phyloP scores from a whole-genome alignment of 2,888 invertebrate genomes.

The Xestia c-nigrum region DNA sequence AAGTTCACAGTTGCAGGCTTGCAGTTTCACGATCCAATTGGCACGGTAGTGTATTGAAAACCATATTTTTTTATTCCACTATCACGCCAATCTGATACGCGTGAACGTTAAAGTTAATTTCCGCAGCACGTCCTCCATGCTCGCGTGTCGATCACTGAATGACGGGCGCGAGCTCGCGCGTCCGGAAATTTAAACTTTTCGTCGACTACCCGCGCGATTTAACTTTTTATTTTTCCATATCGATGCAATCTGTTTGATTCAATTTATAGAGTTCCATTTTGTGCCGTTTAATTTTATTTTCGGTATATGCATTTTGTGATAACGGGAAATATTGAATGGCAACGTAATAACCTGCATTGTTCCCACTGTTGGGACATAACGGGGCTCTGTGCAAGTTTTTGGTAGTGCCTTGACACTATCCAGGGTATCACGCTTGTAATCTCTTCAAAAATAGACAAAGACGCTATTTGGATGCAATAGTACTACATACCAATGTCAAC shows the following conservation, averaged over 20 bases:
- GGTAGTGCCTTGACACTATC: neutral
- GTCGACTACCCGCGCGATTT: conserved; percentile 70
- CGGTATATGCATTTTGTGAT: neutral
- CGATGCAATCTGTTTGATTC: conserved; percentile 48
- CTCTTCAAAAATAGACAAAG: neutral
- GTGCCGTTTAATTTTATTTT: conserved; percentile 22
- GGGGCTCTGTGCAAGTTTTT: neutral
- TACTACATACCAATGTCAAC: neutral
- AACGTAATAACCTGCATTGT: neutral
- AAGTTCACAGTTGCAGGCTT: conserved; percentile 1
- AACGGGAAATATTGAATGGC: conserved; percentile 6
- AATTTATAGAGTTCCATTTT: conserved; percentile 45
- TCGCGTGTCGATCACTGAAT: conserved; percentile 61
- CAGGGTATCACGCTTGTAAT: neutral
- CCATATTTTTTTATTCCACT: conserved; percentile 49
- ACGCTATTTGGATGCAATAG: neutral
- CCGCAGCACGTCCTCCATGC: conserved; percentile 68
- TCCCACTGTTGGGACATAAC: neutral
- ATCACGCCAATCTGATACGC: conserved; percentile 59
- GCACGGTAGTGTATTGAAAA: conserved; percentile 49
- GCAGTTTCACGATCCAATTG: conserved; percentile 37
- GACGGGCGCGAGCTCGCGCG: conserved; percentile 54
- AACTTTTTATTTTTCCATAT: conserved; percentile 63
- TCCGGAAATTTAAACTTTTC: conserved; percentile 79
- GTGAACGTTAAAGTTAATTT: conserved; percentile 71